Base-by-base conservation (phyloP, 2,113 vertebrate genomes). In the Miniopterus natalensis region DNA sequence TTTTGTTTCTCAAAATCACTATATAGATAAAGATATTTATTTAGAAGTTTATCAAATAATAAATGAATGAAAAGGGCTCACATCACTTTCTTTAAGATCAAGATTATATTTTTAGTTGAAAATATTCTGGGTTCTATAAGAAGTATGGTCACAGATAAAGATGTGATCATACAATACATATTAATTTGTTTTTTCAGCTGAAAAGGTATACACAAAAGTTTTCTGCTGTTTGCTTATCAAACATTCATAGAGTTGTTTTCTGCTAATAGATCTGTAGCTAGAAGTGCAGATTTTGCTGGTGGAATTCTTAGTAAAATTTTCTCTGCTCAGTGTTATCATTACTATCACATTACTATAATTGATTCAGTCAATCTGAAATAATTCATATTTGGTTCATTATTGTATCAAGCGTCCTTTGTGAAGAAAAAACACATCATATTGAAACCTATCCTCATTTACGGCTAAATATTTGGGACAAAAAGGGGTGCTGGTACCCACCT, bases 1-100 rank as follows among this genome's bases (percentile, higher is more conserved):
- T 1, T 75, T 1, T 20, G 49, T 12, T 85, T 71, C 40, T 80
- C 47, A 42, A 59, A 85, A 68, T 59, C 73, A 36, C 29, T 92
- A 61, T 13, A 18, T 1, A 77, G n/a, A 85, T 86, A 55, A 78
- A 94, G 73, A 88, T 59, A 65, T 70, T 45, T 75, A 53, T 36
- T 89, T 86, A 88, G 17, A 92, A 77, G 68, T 77, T 57, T 81
- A 42, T 75, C 27, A 85, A 93, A 83, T 55, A 88, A 84, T 27
- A 29, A 92, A 75, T 5, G 7, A 5, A 68, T 80, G 1, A 20
- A 75, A 66, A 75, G 40, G 0, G 29, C 1, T 90, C 75, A 49
- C 23, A 63, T 47, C 10, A 42, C 3, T 74, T 87, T 66, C 21
- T 20, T 84, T 78, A 70, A 55, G 11, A 23, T 75, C 18, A 40